These are phyloP conservation scores for Lutraria lutraria DNA, from an alignment of 2,888 invertebrate species.

Conservation along the genomic window DNA sequence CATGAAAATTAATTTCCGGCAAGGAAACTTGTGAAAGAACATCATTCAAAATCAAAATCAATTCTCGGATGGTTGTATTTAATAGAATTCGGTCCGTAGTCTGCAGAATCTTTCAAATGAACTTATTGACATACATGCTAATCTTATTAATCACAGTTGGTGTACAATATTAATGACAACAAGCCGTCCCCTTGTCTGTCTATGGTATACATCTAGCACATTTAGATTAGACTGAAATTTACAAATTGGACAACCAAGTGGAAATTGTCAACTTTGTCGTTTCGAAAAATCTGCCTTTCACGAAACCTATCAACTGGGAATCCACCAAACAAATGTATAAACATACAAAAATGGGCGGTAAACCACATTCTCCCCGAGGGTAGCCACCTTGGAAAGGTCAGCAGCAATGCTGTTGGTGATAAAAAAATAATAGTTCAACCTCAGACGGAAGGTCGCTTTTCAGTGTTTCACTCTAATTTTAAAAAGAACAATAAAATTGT, in stretches of 20 bases:
- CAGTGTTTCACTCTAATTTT: no score
- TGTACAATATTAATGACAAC: neutral
- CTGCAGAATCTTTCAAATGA: neutral
- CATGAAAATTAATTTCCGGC: neutral
- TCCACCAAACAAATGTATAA: no score
- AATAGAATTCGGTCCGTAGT: neutral
- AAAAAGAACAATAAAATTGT: no score
- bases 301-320: no score
- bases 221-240: neutral
- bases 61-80: neutral
- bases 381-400: no score
- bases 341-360: no score
- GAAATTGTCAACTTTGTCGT: neutral
- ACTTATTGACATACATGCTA: constrained; percentile 18
- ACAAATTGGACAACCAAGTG: neutral
- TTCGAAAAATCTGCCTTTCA: no score
- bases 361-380: no score
- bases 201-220: neutral
- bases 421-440: no score
- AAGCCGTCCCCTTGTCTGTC: neutral
- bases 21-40: neutral
- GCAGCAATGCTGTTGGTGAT: no score
- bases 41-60: neutral
- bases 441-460: no score
- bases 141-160: neutral